Base-by-base conservation (phyloP, 2,113 vertebrate species). In the Pygoscelis antarcticus region DNA sequence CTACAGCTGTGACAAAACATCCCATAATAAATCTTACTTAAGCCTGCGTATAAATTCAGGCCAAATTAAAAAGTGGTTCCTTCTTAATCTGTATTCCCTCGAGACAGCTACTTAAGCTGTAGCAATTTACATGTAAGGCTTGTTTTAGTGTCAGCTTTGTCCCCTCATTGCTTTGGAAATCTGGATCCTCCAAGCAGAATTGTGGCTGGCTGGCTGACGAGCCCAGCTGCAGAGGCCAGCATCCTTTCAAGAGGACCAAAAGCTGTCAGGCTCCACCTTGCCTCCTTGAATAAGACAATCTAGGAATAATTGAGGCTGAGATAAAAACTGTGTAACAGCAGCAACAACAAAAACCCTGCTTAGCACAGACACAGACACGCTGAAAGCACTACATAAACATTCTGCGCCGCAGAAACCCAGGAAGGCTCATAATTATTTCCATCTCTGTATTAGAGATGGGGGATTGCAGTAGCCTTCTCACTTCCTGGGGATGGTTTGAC, bases 281-380 rank as follows among this genome's bases (percentile, higher is more conserved):
- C 54, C 78, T 91, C 38, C 70, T 52, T 30, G n/a, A 91, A 8
- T 71, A 71, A 82, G 52, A 75, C 65, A 89, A 82, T n/a, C 10
- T 11, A 64, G 46, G 46, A 89, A 75, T 90, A 90, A 94, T 7
- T 68, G 78, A 92, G 82, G 62, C 83, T 10, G 51, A 90, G 74
- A 87, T 32, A 96, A 96, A 83, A 79, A 68, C 85, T 10, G 40
- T 68, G 74, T 77, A 90, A 76, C 66, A 88, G 74, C 66, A 88
- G 46, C 5, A 4, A 68, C 55, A 84, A 93, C 84, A 88, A 93
- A 76, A 76, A 1, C 27, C 30, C 85, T 66, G 60, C 78, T 78
- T 74, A 90, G 84, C 65, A 44, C 32, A 65, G 52, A 52, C 87
- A 65, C 54, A 68, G 68, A 42, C 65, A 30, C 0, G 18, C 78